These are phyloP conservation scores for Drosophila nannoptera DNA, from an alignment of 1,140 invertebrate genomes.

Conservation along the genomic window DNA sequence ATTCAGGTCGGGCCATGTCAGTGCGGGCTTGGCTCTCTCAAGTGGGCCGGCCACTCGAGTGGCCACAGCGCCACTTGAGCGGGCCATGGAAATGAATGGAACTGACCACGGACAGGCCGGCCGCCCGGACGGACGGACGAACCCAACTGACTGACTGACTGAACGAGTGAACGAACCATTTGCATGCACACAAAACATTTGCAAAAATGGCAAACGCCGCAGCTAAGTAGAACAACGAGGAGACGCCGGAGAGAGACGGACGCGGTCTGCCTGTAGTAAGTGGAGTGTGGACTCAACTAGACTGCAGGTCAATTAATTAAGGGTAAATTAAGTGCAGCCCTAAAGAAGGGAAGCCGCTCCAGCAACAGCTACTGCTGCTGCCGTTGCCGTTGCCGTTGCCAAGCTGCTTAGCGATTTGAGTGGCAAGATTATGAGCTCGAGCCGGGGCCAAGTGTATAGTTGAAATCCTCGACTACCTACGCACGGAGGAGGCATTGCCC, in stretches of 20 bases:
- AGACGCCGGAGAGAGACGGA: no score
- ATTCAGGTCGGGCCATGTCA: slow-evolving; percentile 35
- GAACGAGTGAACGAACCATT: slow-evolving; percentile 59
- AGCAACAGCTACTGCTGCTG: slow-evolving; percentile 21
- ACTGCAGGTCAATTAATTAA: slow-evolving; percentile 77
- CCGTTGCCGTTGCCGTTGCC: slow-evolving; percentile 27
- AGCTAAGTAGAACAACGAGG: slow-evolving; percentile 30
- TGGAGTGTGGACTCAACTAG: slow-evolving; percentile 42
- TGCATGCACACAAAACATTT: slow-evolving; percentile 76
- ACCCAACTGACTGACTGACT: slow-evolving; percentile 35
- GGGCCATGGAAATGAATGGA: slow-evolving; percentile 61
- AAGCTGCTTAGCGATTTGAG: slow-evolving; percentile 68
- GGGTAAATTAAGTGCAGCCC: slow-evolving; percentile 74
- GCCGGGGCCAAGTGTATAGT: slow-evolving; percentile 33
- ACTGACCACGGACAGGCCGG: slow-evolving; percentile 53
- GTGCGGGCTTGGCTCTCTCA: slow-evolving; percentile 38
- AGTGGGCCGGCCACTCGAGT: slow-evolving; percentile 53
- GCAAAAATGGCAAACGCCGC: slow-evolving; percentile 55
- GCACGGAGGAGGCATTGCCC: slow-evolving; percentile 66
- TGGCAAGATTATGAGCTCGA: slow-evolving; percentile 69
- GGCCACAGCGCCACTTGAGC: slow-evolving; percentile 60
- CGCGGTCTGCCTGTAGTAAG: no score
- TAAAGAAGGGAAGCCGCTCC: slow-evolving; percentile 53
- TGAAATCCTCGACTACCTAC: slow-evolving; percentile 58
- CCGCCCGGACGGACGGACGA: slow-evolving; percentile 18